Evolutionary conservation across 1,140 invertebrate genomes (phyloP), one percentile per base, ranked within the genome.

Genomic region (Maconellicoccus hirsutus): DNA sequence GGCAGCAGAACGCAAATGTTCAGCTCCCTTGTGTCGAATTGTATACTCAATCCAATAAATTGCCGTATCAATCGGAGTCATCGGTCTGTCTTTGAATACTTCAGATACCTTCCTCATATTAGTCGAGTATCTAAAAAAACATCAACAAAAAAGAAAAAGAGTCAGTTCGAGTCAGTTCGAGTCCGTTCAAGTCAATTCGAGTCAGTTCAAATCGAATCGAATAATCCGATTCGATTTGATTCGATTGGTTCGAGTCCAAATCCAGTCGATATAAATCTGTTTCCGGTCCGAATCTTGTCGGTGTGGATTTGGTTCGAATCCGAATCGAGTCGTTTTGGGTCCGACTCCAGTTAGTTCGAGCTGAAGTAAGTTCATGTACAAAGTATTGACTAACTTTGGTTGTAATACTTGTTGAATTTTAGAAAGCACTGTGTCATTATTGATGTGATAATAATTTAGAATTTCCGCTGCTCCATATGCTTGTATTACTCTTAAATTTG

Each of bases 21-120:
- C 26, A 26, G 76, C 76, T 69, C 80, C 80, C 52, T 79, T 77
- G 73, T 82, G 77, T 63, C 81, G 76, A 14, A 82, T 72, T 0
- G 75, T 75, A 72, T 86, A 86, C 74, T 86, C 84, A 0, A 82
- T 81, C 85, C 84, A 86, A 78, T 81, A 86, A 21, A 84, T 75
- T 0, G 84, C 82, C 0, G 79, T 82, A 3, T 84, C 81, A 38
- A 83, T 72, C 0, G 83, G 79, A 10, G 78, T 75, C 73, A 85
- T 75, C 0, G 84, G 79, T 23, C 73, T 23, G 27, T 75, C 74
- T 33, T 70, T 71, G 70, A 69, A 75, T 19, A 71, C 1, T 25
- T 70, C 19, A n/a, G 70, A 70, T 14, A 52, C n/a, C n/a, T 52
- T 52, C n/a, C 29, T 69, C 29, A 33, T 33, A 29, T 69, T 69